Evolutionary conservation across 1,140 invertebrate species (phyloP), one percentile per base, ranked within the genome.

Genomic region (Halesus radiatus): DNA sequence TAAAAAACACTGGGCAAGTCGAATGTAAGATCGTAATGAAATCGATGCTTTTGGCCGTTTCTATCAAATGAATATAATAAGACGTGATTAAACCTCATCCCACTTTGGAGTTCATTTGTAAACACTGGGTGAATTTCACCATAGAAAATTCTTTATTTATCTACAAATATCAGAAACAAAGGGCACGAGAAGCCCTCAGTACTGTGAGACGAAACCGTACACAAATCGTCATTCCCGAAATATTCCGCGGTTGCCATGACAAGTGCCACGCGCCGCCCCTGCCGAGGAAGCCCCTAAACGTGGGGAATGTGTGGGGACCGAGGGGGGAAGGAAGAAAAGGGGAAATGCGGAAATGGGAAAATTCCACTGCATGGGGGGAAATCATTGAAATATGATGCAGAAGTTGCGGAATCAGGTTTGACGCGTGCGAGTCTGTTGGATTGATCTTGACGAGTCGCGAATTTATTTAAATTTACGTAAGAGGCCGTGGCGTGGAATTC

Each of bases 341-440:
- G 37, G 32, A 16, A 53, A 70, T 37, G 7, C n/a, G 62, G 64
- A n/a, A n/a, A 76, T 23, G 32, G 16, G 23, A 6, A 58, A 29
- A 75, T 16, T 16, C 52, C 18, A 13, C 50, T n/a, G 18, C n/a
- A 16, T n/a, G 60, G 32, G 54, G 23, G 79, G 50, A 81, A 81
- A 78, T 81, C 68, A 70, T 62, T 78, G 80, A 78, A 81, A 81
- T 81, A 81, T 81, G 80, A 81, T 72, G 80, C 75, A 76, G 80
- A 78, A 78, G 58, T 78, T 73, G 56, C 56, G 32, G 68, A 81
- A 81, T 81, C 72, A 78, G 76, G 53, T 64, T 68, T 62, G 80
- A 81, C 76, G 62, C 76, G 76, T 74, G 66, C 75, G 68, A 81
- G 66, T 81, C 66, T 73, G 70, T 58, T 10, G 52, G 22, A 73